Conservation (phyloP, 1,140 invertebrate genomes). For the Drosophila carrolli region DNA sequence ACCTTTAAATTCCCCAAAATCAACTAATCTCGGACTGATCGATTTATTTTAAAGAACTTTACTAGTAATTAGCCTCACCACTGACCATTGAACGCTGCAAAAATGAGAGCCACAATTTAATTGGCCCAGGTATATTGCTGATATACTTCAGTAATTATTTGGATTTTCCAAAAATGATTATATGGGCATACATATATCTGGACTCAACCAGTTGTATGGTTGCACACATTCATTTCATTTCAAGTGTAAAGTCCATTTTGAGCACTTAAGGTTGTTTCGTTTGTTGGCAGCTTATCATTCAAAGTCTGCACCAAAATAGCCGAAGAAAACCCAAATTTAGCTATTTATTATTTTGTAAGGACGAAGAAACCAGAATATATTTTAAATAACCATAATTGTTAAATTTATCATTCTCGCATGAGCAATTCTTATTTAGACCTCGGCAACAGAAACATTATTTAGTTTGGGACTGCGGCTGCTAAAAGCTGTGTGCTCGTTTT, state of each 20-base stretch:
- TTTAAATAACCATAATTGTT: not conserved
- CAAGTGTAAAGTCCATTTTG: slow-evolving; percentile 26
- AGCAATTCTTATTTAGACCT: slow-evolving; percentile 5
- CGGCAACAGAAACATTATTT: slow-evolving; percentile 13
- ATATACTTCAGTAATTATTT: slow-evolving; percentile 18
- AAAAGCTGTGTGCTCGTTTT: slow-evolving; percentile 24
- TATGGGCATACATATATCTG: not conserved
- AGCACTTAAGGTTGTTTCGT: slow-evolving; percentile 1
- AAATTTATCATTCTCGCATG: slow-evolving; percentile 9
- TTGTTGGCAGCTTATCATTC: slow-evolving; percentile 13
- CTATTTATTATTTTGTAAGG: not conserved
- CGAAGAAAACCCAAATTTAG: slow-evolving; percentile 7
- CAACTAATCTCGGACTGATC: not conserved
- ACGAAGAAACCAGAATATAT: not conserved
- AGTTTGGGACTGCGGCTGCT: not conserved
- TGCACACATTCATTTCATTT: slow-evolving; percentile 17
- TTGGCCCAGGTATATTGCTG: slow-evolving; percentile 2
- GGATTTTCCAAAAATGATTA: slow-evolving; percentile 1
- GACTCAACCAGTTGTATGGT: slow-evolving; percentile 1
- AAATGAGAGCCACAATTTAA: not conserved
- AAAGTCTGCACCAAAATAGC: slow-evolving; percentile 8
- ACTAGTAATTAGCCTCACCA: not conserved
- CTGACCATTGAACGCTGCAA: slow-evolving; percentile 8
- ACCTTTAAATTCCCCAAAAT: not conserved
- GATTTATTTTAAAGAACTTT: no score